Evolutionary conservation across 1,140 invertebrate genomes (phyloP), one percentile per base, ranked within the genome.

Genomic region (Bacillus rossius): DNA sequence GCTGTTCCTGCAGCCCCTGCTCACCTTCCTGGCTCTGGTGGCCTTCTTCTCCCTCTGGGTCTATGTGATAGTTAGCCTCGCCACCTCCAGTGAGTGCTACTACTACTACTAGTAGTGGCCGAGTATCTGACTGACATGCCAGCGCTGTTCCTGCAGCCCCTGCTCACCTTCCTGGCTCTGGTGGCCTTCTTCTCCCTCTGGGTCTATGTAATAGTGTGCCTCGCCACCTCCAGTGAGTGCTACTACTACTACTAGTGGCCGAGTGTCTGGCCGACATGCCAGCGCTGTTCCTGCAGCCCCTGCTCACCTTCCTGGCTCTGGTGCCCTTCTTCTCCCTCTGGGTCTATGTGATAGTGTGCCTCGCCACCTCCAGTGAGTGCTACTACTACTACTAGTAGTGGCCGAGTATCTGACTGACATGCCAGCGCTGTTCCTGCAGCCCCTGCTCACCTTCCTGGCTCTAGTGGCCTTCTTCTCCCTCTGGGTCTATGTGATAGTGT

Each of bases 11-110:
- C 93, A 95, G 68, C 94, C 94, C 1, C 69, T 96, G 1, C 75
- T 93, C 57, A 96, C 94, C 0, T 94, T 94, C 69, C 60, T 89
- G 43, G 80, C 87, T 47, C 76, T 96, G 0, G 72, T 88, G 23
- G 59, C 84, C 40, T 96, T 96, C 71, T 88, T 94, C 61, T 73
- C 84, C 40, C 92, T 91, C 77, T 96, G 92, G 92, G 77, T 93
- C 1, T 78, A 81, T 26, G 84, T 96, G 37, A 82, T 96, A 61
- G 74, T 85, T 22, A 83, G 77, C 65, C 72, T 89, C 4, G 81
- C 82, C n/a, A 87, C 86, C 62, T 79, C 85, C 37, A 79, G 87
- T 89, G 77, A 82, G 83, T 78, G 41, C n/a, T n/a, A n/a, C n/a
- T n/a, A n/a, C n/a, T n/a, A n/a, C n/a, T n/a, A n/a, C n/a, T n/a